Evolutionary conservation across 1,140 invertebrate species (phyloP).

Genomic region (Drosophila parvula): DNA sequence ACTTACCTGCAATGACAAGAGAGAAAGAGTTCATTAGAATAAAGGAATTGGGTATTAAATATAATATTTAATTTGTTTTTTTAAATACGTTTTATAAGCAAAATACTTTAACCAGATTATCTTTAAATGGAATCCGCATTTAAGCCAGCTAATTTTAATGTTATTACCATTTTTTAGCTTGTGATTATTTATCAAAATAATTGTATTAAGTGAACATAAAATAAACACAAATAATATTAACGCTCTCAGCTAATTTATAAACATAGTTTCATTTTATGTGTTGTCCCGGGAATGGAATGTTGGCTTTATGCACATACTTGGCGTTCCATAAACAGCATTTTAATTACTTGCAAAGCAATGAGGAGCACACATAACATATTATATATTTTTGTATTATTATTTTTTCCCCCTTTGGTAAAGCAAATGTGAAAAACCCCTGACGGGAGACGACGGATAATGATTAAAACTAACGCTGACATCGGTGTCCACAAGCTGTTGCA

Average conservation of each 20-base stretch:
- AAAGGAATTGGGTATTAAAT: background rate
- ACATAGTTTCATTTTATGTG: slow-evolving; percentile 4
- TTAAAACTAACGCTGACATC: slow-evolving; percentile 65
- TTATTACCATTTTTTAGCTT: background rate
- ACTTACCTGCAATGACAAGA: slow-evolving; percentile 31
- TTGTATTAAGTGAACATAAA: background rate
- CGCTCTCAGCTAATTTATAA: background rate
- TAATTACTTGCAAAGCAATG: slow-evolving; percentile 18
- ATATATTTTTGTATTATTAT: slow-evolving; percentile 4
- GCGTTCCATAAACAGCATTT: slow-evolving; percentile 8
- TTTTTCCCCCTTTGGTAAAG: background rate
- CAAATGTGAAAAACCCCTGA: slow-evolving; percentile 4
- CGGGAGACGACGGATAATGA: slow-evolving; percentile 51
- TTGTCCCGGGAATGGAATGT: background rate
- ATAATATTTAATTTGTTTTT: background rate
- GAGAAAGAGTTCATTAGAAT: background rate
- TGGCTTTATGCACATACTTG: background rate
- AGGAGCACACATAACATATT: too few species aligned
- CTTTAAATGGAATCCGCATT: background rate
- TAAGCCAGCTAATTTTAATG: background rate
- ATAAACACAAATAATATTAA: background rate
- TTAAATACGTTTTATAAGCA: background rate
- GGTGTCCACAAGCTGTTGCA: slow-evolving; percentile 68
- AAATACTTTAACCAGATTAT: slow-evolving; percentile 6
- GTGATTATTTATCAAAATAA: background rate